Evolutionary conservation across 2,113 vertebrate genomes (phyloP), one percentile per base, ranked within the genome.

Genomic region (Pteropus alecto): DNA sequence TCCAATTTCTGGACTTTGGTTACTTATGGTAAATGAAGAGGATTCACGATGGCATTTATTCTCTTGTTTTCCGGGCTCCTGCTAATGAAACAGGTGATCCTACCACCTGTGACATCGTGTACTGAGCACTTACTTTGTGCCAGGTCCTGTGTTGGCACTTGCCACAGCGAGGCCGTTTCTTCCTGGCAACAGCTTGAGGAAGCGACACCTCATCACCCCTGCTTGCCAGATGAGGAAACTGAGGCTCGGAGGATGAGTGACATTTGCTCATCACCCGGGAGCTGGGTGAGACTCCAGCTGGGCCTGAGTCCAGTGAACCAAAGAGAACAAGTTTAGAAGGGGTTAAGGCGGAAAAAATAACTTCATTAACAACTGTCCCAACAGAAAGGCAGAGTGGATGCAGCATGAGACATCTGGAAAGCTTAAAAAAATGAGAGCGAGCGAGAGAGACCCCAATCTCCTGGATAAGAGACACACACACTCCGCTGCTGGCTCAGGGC

Each of bases 371-470:
- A 70, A 38, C 81, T 63, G 60, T 30, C 58, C 26, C 21, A 26
- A 6, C 4, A 21, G 86, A 85, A 33, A 48, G 21, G 33, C 35
- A 82, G 30, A 43, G 61, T 71, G 63, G 35, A 9, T 43, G 16
- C 56, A 18, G 74, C 22, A 56, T 60, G 76, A 95, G 30, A 61
- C 51, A 82, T 9, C 74, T 65, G 74, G 51, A 70, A 86, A 93
- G 43, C n/a, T 33, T 33, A 33, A 85, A 90, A n/a, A 51, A 22
- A 12, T 9, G 24, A 6, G 10, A 2, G 6, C 9, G 46, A 30
- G 18, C 19, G 48, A 21, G 43, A 35, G 24, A 87, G 28, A 77
- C 21, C 51, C 51, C 14, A 46, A 5, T 81, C 43, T 93, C 35
- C 18, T 76, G 24, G 35, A 21, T 77, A 63, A 84, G 48, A 90